Evolutionary conservation across 2,797 vertebrate species (phyloP), one percentile per base, ranked within the genome.

Genomic region (Atherinosoma microstoma): DNA sequence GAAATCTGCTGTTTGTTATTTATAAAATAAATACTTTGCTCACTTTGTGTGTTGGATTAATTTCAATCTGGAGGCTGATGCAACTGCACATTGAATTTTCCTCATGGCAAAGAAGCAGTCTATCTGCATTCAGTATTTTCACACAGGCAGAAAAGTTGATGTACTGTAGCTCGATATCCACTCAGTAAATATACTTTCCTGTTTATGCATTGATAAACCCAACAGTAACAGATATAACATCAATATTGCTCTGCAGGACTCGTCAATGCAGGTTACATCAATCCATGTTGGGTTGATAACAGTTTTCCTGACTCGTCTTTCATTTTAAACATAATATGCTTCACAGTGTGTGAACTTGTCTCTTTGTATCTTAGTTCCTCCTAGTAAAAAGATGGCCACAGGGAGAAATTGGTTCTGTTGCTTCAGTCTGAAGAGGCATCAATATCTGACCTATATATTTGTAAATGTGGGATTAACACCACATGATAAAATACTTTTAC

Each of bases 1-100:
- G 75, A 73, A 24, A 75, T 79, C 57, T 29, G 15, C 34, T 16
- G 15, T 61, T 75, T 73, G 32, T 68, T 63, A 66, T 58, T 71
- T n/a, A 22, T 35, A 29, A 65, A 73, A 38, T 58, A 38, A 76
- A 79, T 63, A 36, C 66, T 75, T 58, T 29, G 30, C 20, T 10
- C 18, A 34, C 6, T 61, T 61, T 40, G 24, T 18, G 13, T 10
- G n/a, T 27, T 51, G 53, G 56, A 66, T 7, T 56, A 29, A 62
- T 29, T 36, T 38, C 30, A 73, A 53, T 3, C 34, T 49, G 29
- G 18, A 42, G 20, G 60, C 53, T 16, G 6, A 18, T n/a, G 32
- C 13, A 57, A 35, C 30, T 47, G 22, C 27, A 34, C 34, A 58
- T 57, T 18, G 0, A 36, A 16, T 16, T 40, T 45, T 45, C 16